phyloP scores from a whole-genome alignment of 1,140 invertebrate species.

The Drosophila malerkotliana region DNA sequence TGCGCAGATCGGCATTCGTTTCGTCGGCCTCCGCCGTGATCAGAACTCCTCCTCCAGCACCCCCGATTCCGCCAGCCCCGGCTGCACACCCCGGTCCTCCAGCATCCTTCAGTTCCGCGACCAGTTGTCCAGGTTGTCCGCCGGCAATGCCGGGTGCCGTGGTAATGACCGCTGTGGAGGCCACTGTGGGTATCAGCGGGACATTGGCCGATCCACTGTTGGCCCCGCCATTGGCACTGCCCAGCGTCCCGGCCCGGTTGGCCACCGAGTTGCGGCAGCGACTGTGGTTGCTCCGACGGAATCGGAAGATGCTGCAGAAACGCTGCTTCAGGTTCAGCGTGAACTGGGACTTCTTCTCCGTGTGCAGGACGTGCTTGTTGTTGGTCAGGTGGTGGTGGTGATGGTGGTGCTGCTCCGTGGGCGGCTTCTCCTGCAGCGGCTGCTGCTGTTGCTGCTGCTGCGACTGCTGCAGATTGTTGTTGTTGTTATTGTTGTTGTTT shows the following conservation, averaged over 20 bases:
- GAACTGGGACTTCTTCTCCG: conserved; percentile 81
- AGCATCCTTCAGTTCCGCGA: conserved; percentile 22
- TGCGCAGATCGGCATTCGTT: conserved; percentile 78
- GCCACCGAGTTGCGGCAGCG: conserved; percentile 62
- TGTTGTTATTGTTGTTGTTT: conserved; percentile 79
- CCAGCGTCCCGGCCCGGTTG: conserved; percentile 11
- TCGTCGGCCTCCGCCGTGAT: conserved; percentile 27
- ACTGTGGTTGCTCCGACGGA: conserved; percentile 85
- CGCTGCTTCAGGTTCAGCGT: conserved; percentile 91
- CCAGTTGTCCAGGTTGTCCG: conserved; percentile 4
- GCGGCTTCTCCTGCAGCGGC: conserved; percentile 27
- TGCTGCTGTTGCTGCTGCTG: conserved; percentile 41
- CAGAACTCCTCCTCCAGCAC: conserved; percentile 4
- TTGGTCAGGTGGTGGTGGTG: conserved; percentile 44
- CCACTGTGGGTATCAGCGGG: conserved; percentile 15
- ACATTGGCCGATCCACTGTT: background rate
- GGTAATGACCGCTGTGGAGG: conserved; percentile 12
- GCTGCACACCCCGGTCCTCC: background rate
- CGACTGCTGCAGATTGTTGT: conserved; percentile 41
- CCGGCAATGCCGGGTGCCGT: conserved; percentile 18
- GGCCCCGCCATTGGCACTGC: conserved; percentile 15
- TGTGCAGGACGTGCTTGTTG: conserved; percentile 83
- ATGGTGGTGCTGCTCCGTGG: conserved; percentile 33
- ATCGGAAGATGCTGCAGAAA: conserved; percentile 92
- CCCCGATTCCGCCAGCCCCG: background rate